Conservation (phyloP, 1,140 invertebrate species). For the Eumaeus atala region DNA sequence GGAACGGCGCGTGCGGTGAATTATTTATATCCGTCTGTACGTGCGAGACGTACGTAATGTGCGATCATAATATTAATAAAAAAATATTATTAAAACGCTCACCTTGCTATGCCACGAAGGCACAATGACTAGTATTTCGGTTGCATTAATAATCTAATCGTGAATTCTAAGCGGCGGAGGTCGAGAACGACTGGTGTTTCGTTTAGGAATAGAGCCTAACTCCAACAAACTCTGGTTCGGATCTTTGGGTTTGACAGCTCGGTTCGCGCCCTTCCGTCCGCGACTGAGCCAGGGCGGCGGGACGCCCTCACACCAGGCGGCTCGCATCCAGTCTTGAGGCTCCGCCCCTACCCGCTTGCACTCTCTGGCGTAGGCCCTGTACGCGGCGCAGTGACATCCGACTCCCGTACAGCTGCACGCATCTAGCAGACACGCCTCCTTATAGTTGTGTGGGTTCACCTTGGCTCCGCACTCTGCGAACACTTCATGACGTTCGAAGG, state of each 20-base stretch:
- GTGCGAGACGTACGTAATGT: too few relatives aligned
- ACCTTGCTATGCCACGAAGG: slow-evolving; percentile 54
- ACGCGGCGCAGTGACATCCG: slow-evolving; percentile 90
- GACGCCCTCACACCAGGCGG: slow-evolving; percentile 75
- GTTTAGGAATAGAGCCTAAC: slow-evolving; percentile 40
- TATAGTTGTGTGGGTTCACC: slow-evolving; percentile 85
- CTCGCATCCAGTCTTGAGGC: slow-evolving; percentile 78
- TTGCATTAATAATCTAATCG: slow-evolving; percentile 36
- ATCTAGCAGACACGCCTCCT: slow-evolving; percentile 89
- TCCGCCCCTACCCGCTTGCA: slow-evolving; percentile 85
- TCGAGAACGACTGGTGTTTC: slow-evolving; percentile 41
- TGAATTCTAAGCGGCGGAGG: slow-evolving; percentile 58
- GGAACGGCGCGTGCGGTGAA: too few relatives aligned
- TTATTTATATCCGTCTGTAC: too few relatives aligned
- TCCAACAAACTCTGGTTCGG: slow-evolving; percentile 29
- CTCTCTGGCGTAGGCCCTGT: slow-evolving; percentile 90
- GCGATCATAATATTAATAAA: too few relatives aligned
- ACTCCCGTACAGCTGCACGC: slow-evolving; percentile 91
- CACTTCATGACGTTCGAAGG: slow-evolving; percentile 70
- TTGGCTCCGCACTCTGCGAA: slow-evolving; percentile 83
- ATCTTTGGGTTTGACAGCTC: slow-evolving; percentile 26
- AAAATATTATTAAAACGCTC: slow-evolving; percentile 17
- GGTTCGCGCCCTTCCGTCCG: slow-evolving; percentile 31
- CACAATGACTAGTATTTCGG: slow-evolving; percentile 62
- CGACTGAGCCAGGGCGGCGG: slow-evolving; percentile 46